A percentile compares a stretch with the other conserved stretches of the same genome.
These are phyloP conservation scores for Drosophila paramelanica DNA, from an alignment of 2,888 invertebrate species.

Conservation along the genomic window DNA sequence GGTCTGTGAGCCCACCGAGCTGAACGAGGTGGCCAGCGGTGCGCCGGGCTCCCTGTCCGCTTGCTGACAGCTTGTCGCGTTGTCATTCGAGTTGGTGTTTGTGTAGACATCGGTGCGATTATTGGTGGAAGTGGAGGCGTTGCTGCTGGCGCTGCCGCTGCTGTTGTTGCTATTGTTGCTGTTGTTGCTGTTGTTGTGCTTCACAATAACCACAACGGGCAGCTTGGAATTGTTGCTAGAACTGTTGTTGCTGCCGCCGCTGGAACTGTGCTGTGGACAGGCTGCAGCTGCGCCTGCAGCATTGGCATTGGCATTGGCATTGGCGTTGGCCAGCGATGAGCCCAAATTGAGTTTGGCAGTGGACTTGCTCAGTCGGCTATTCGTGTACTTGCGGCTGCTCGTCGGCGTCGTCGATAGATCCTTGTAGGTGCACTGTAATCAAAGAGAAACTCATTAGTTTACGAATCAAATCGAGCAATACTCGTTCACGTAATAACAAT, in stretches of 20 bases:
- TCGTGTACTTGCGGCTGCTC: slow-evolving; percentile 83
- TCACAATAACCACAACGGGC: slow-evolving; percentile 58
- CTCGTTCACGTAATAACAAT: no score
- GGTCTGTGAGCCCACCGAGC: slow-evolving; percentile 61
- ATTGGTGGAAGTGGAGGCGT: slow-evolving; percentile 37
- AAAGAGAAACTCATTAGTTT: not conserved
- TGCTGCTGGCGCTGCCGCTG: slow-evolving; percentile 23
- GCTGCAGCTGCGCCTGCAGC: slow-evolving; percentile 15
- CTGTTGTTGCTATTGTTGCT: slow-evolving; percentile 25
- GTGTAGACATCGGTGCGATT: slow-evolving; percentile 74
- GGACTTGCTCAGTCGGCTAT: slow-evolving; percentile 84
- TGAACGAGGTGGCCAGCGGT: slow-evolving; percentile 46
- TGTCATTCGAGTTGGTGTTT: slow-evolving; percentile 84
- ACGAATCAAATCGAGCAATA: not conserved
- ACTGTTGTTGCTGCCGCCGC: slow-evolving; percentile 10
- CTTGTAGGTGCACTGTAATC: slow-evolving; percentile 80
- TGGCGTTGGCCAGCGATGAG: slow-evolving; percentile 63
- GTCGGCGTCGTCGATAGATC: slow-evolving; percentile 84
- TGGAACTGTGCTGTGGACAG: slow-evolving; percentile 49
- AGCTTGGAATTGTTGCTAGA: slow-evolving; percentile 15
- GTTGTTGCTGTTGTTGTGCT: slow-evolving; percentile 34
- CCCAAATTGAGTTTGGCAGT: slow-evolving; percentile 85
- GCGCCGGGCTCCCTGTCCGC: slow-evolving; percentile 42
- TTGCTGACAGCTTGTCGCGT: slow-evolving; percentile 52
- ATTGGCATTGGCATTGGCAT: slow-evolving; percentile 19